phyloP scores from a whole-genome alignment of 1,140 invertebrate species.

The Eubasilissa regina region DNA sequence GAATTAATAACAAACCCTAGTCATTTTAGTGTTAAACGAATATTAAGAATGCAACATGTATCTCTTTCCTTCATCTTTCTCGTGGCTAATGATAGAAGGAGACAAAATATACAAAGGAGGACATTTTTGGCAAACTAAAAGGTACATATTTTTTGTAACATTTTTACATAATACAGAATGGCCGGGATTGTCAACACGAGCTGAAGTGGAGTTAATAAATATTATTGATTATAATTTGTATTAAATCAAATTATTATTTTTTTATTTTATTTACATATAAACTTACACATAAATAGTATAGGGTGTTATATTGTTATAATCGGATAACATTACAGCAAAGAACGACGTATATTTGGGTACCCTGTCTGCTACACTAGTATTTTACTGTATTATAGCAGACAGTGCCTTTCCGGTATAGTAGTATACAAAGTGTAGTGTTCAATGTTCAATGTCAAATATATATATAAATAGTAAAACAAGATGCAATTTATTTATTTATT shows the following conservation, averaged over 20 bases:
- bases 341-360: too few species aligned
- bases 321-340: too few species aligned
- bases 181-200: neutral
- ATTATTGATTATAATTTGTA: neutral
- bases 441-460: too few species aligned
- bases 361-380: too few species aligned
- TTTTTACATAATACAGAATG: conserved; percentile 24
- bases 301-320: too few species aligned
- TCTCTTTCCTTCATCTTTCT: neutral
- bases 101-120: conserved; percentile 25
- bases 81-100: neutral
- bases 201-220: neutral
- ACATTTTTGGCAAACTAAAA: conserved; percentile 37
- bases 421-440: too few species aligned
- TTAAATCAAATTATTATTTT: neutral
- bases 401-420: too few species aligned
- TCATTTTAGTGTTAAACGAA: conserved; percentile 23
- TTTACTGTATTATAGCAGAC: too few species aligned
- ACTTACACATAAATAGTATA: neutral
- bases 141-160: conserved; percentile 34
- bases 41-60: conserved; percentile 29
- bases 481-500: too few species aligned
- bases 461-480: too few species aligned
- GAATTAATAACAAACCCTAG: neutral
- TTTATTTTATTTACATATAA: neutral